Evolutionary conservation across 1,140 invertebrate species (phyloP).

Genomic region (Homarus americanus): DNA sequence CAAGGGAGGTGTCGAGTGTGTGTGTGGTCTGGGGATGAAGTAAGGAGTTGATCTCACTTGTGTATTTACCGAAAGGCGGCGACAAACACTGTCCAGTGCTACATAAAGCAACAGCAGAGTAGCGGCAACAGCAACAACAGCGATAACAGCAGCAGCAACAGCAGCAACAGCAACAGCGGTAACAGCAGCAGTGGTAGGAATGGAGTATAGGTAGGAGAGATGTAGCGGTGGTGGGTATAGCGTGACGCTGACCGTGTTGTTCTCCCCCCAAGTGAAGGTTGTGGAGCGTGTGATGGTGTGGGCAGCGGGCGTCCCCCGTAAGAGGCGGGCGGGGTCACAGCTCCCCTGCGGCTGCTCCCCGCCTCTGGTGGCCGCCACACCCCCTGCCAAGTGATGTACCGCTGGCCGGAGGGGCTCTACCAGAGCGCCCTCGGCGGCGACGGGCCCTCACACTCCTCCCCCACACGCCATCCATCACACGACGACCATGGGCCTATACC

Average conservation of each 20-base stretch:
- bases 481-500: background rate
- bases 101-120: constrained; percentile 5
- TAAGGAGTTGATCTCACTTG: too few relatives aligned
- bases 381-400: constrained; percentile 65
- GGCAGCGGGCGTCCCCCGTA: constrained; percentile 46
- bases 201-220: too few relatives aligned
- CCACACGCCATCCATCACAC: constrained; percentile 13
- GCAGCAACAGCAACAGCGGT: background rate
- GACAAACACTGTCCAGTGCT: too few relatives aligned
- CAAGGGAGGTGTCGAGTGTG: too few relatives aligned
- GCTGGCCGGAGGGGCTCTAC: constrained; percentile 58
- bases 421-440: constrained; percentile 39
- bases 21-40: too few relatives aligned
- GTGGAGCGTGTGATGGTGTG: constrained; percentile 58
- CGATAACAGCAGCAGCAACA: background rate
- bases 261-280: constrained; percentile 21
- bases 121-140: constrained; percentile 1
- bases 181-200: constrained; percentile 32
- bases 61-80: too few relatives aligned
- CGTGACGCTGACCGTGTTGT: constrained; percentile 28
- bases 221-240: background rate
- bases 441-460: constrained; percentile 36
- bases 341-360: constrained; percentile 50
- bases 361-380: constrained; percentile 30
- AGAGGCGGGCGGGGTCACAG: constrained; percentile 48